Percentiles rank a stretch among this genome's conserved stretches.
phyloP scores from a whole-genome alignment of 2,113 vertebrate species.

The Fregetta grallaria region DNA sequence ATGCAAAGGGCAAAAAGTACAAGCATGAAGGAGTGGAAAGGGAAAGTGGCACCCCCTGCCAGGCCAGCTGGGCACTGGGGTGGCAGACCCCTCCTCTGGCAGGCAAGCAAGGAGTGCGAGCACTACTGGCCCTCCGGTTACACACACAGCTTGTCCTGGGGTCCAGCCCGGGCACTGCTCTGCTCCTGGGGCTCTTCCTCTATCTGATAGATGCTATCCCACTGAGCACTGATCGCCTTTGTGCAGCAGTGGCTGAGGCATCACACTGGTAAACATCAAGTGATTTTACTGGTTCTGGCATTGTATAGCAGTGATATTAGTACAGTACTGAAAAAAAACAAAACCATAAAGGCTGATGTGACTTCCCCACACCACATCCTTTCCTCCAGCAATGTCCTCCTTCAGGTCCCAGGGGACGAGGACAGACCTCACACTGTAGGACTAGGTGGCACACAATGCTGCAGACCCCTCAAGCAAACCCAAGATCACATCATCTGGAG shows the following conservation, averaged over 20 bases:
- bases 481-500: background rate
- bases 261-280: background rate
- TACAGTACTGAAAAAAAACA: too few species aligned
- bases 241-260: background rate
- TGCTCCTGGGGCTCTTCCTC: background rate
- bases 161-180: background rate
- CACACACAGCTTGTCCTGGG: rapidly evolving
- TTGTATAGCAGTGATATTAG: rapidly evolving
- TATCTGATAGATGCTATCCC: too few species aligned
- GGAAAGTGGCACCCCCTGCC: background rate
- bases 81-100: background rate
- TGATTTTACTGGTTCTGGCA: rapidly evolving
- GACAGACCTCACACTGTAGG: rapidly evolving
- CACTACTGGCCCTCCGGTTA: background rate
- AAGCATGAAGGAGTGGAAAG: background rate
- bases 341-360: rapidly evolving
- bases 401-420: background rate
- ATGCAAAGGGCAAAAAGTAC: background rate
- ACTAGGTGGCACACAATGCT: rapidly evolving
- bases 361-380: too few species aligned
- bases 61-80: background rate
- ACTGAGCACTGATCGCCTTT: rapidly evolving
- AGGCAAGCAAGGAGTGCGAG: rapidly evolving
- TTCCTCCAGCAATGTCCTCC: background rate
- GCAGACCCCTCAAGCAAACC: background rate